Evolutionary conservation across 1,140 invertebrate genomes (phyloP), one percentile per base, ranked within the genome.

Genomic region (Daktulosphaira vitifoliae): DNA sequence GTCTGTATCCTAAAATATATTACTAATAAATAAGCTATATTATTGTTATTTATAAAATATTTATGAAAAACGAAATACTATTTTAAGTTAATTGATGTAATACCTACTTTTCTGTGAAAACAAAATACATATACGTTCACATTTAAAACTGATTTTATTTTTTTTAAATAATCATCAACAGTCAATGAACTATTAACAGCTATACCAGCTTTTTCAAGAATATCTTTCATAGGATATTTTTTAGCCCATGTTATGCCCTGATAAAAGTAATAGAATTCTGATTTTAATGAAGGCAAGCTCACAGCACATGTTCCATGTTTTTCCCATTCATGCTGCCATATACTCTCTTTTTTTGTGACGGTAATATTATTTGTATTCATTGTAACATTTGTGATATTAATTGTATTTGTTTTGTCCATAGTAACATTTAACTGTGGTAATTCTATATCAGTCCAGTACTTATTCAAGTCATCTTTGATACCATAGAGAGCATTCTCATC

Each of bases 301-400:
- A 81, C 76, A 15, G 88, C 87, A 71, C 89, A 92, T 0, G 88
- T 89, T 0, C 89, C 89, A 73, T 92, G 89, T 71, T 91, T 92
- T 1, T 78, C 73, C 89, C 89, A 92, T 73, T 91, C 89, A 67
- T 92, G 88, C 66, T 81, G 76, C 89, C 88, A 92, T 11, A 92
- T 79, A 11, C 79, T 78, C 16, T 67, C 42, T 26, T 62, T 48
- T 75, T 79, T 75, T 69, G 56, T 5, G 20, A 20, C 5, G 7
- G 42, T 48, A 7, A 20, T 3, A 22, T n/a, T 62, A 33, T 5
- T 11, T 5, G 29, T 33, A 33, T 33, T 33, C 5, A n/a, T 33
- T 33, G 5, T 33, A 5, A 5, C 29, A 33, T 33, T 33, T 11
- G 11, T 33, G 29, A 11, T 6, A 33, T 11, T 11, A 33, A 33